Evolutionary conservation across 1,140 invertebrate species (phyloP).

Genomic region (Acyrthosiphon pisum): DNA sequence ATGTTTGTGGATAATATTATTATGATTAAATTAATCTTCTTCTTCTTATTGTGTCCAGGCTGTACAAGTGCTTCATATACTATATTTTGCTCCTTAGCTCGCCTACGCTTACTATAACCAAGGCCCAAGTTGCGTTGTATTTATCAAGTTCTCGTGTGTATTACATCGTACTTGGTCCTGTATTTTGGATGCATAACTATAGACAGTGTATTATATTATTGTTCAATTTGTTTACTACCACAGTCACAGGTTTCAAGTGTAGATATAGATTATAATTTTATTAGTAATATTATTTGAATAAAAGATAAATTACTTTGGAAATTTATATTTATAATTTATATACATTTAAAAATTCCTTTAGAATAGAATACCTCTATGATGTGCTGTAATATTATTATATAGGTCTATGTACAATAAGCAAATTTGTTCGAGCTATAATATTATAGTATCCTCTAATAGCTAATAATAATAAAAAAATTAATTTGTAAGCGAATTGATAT

Average conservation of each 20-base stretch:
- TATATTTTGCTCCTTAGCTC: not conserved
- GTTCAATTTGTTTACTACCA: not conserved
- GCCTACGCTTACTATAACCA: too few species aligned
- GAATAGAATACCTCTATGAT: too few species aligned
- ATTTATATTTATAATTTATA: too few species aligned
- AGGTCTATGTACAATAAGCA: too few species aligned
- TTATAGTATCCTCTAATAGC: not conserved
- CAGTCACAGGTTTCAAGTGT: not conserved
- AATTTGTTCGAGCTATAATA: not conserved
- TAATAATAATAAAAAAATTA: too few species aligned
- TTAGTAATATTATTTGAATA: not conserved
- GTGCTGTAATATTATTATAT: not conserved
- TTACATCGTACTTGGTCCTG: not conserved
- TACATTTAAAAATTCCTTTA: not conserved
- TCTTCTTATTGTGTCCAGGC: not conserved
- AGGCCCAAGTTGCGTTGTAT: not conserved
- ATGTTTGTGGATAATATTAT: not conserved
- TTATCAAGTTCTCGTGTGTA: not conserved
- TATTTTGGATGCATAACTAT: not conserved
- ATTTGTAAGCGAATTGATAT: not conserved
- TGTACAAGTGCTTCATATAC: not conserved
- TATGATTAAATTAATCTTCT: too few species aligned
- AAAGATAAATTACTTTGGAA: too few species aligned
- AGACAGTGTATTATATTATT: not conserved
- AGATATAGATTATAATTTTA: not conserved